A percentile compares a stretch with the other conserved stretches of the same genome.
Evolutionary conservation across 2,113 vertebrate species (phyloP).

Genomic region (Polypterus senegalus): DNA sequence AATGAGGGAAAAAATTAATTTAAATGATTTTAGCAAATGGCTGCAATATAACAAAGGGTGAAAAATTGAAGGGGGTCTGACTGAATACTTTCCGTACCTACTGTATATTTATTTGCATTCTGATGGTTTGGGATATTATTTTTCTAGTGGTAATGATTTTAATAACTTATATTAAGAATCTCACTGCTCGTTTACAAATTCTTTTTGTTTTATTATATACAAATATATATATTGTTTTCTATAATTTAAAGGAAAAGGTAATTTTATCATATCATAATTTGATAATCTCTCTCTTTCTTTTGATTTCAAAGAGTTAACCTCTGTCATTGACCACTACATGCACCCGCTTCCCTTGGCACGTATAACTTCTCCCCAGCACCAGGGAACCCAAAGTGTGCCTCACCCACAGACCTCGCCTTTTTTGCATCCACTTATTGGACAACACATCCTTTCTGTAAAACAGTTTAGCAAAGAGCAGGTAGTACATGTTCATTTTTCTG

Average conservation of each 20-base stretch:
- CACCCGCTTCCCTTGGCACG: conserved; percentile 60
- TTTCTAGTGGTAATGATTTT: no score
- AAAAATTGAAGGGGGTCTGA: no score
- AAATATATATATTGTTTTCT: no score
- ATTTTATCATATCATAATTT: neutral
- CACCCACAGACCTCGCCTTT: conserved; percentile 70
- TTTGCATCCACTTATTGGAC: conserved; percentile 73
- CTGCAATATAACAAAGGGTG: no score
- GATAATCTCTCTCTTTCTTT: neutral
- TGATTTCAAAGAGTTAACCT: conserved; percentile 28
- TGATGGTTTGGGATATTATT: no score
- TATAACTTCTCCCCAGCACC: conserved; percentile 68
- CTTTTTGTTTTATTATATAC: no score
- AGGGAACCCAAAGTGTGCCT: conserved; percentile 29
- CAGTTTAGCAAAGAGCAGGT: conserved; percentile 97
- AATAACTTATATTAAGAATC: no score
- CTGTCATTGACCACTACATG: conserved; percentile 45
- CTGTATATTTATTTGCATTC: no score
- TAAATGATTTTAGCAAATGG: no score
- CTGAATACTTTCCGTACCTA: no score
- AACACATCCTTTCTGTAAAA: conserved; percentile 75
- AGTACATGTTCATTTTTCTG: neutral
- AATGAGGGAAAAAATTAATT: no score
- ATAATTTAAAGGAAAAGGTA: neutral
- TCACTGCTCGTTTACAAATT: no score